phyloP scores from a whole-genome alignment of 1,140 invertebrate genomes.

The Drosophila erecta region DNA sequence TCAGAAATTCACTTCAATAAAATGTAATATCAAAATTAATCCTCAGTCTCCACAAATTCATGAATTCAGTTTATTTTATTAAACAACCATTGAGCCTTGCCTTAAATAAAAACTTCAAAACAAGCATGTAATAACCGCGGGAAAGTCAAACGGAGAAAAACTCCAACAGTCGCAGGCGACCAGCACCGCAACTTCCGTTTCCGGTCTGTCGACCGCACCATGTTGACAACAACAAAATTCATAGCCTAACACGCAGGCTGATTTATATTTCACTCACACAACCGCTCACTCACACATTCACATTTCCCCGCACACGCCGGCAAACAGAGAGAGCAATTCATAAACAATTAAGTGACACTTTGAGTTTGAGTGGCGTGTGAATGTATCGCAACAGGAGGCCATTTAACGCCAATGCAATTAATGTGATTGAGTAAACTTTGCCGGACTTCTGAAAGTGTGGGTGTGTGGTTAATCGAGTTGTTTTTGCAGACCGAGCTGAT shows the following conservation, averaged over 20 bases:
- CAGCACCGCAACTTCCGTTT: constrained; percentile 39
- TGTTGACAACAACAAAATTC: constrained; percentile 22
- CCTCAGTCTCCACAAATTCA: too few species aligned
- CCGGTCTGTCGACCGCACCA: constrained; percentile 26
- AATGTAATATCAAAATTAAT: too few species aligned
- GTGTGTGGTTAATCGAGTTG: constrained; percentile 41
- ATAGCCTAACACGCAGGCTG: constrained; percentile 60
- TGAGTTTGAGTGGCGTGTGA: constrained; percentile 27
- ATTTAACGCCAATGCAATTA: constrained; percentile 59
- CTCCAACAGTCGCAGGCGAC: constrained; percentile 5
- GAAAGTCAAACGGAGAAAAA: constrained; percentile 9
- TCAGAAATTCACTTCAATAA: too few species aligned
- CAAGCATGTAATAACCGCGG: constrained; percentile 1
- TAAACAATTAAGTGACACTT: constrained; percentile 76
- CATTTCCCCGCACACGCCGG: constrained; percentile 1
- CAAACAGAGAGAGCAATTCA: constrained; percentile 50
- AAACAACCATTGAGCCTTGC: not conserved
- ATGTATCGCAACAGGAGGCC: constrained; percentile 7
- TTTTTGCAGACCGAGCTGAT: constrained; percentile 42
- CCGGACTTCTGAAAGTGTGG: constrained; percentile 13
- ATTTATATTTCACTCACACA: constrained; percentile 57
- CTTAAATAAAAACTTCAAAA: not conserved
- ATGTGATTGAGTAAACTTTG: constrained; percentile 73
- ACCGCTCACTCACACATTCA: constrained; percentile 16
- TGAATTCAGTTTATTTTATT: not conserved